phyloP scores from a whole-genome alignment of 2,888 invertebrate genomes.

The Cryptus viduatorius region DNA sequence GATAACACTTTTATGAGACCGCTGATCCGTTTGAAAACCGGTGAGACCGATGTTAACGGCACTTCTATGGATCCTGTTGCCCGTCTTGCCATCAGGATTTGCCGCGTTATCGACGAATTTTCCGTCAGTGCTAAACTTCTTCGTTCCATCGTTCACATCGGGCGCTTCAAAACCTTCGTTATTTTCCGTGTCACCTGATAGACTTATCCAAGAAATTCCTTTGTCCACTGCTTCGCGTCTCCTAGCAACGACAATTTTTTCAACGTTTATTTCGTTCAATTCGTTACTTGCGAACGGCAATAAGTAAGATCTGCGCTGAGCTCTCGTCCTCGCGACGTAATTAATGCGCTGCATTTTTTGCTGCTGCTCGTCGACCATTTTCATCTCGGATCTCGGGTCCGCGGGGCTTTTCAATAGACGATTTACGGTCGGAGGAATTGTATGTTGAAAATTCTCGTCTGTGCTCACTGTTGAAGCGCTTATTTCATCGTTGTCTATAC shows the following conservation, averaged over 20 bases:
- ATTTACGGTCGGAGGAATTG: background rate
- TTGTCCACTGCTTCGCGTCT: slow-evolving; percentile 7
- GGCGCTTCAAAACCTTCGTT: background rate
- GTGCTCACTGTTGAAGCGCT: background rate
- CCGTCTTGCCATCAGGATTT: slow-evolving; percentile 4
- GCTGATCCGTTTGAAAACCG: slow-evolving; percentile 44
- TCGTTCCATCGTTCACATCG: background rate
- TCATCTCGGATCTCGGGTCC: background rate
- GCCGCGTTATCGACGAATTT: slow-evolving; percentile 46
- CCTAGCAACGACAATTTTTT: background rate
- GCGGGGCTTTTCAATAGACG: background rate
- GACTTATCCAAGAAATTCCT: background rate
- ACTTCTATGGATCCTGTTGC: slow-evolving; percentile 36
- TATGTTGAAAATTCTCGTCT: slow-evolving; percentile 1
- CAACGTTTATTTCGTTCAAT: slow-evolving; percentile 1
- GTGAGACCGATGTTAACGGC: slow-evolving; percentile 49
- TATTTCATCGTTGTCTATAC: background rate
- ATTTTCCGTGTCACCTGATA: slow-evolving; percentile 10
- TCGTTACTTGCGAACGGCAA: slow-evolving; percentile 17
- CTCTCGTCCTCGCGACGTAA: slow-evolving; percentile 9
- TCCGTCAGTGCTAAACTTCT: slow-evolving; percentile 10
- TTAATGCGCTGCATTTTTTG: slow-evolving; percentile 24
- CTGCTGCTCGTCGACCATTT: slow-evolving; percentile 7
- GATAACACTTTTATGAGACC: slow-evolving; percentile 63
- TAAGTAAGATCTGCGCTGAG: background rate